Percentiles rank a stretch among this genome's conserved stretches.
These are phyloP conservation scores for Lithobates sylvaticus DNA, from an alignment of 2,797 vertebrate genomes.

Conservation along the genomic window DNA sequence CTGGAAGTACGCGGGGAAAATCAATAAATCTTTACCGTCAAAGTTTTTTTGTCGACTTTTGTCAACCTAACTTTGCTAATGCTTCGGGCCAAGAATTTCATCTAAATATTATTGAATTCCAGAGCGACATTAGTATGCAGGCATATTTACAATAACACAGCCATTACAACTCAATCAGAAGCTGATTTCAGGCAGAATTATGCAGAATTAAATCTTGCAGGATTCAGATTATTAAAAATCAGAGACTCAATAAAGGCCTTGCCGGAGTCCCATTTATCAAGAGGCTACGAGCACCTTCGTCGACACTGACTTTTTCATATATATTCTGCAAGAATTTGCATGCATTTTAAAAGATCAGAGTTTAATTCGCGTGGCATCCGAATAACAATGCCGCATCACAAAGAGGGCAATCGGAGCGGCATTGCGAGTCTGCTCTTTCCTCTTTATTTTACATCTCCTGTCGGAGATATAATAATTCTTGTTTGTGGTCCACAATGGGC, in stretches of 20 bases:
- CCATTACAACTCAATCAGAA: slow-evolving; percentile 89
- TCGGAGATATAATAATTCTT: slow-evolving; percentile 72
- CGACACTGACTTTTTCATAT: slow-evolving; percentile 81
- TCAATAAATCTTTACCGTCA: slow-evolving; percentile 78
- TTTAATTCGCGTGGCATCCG: slow-evolving; percentile 80
- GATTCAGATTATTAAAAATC: slow-evolving; percentile 89
- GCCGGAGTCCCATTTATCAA: slow-evolving; percentile 84
- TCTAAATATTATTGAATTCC: slow-evolving; percentile 88
- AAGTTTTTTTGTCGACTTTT: slow-evolving; percentile 74
- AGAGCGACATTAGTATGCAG: slow-evolving; percentile 83
- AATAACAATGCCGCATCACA: slow-evolving; percentile 75
- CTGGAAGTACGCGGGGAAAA: slow-evolving; percentile 65
- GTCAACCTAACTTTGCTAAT: slow-evolving; percentile 76
- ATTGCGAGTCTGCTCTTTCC: slow-evolving; percentile 57
- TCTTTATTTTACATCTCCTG: slow-evolving; percentile 68
- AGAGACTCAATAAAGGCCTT: slow-evolving; percentile 86
- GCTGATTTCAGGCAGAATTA: slow-evolving; percentile 88
- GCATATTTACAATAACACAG: slow-evolving; percentile 89
- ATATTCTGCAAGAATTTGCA: slow-evolving; percentile 82
- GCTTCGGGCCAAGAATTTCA: slow-evolving; percentile 82
- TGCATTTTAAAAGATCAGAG: slow-evolving; percentile 81
- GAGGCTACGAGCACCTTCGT: slow-evolving; percentile 74
- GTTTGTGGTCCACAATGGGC: slow-evolving; percentile 65
- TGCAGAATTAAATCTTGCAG: slow-evolving; percentile 89
- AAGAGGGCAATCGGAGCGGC: slow-evolving; percentile 67